Percentiles rank a stretch among this genome's conserved stretches.
These are phyloP conservation scores for Helostoma temminkii DNA, from an alignment of 2,797 vertebrate genomes.

Conservation along the genomic window DNA sequence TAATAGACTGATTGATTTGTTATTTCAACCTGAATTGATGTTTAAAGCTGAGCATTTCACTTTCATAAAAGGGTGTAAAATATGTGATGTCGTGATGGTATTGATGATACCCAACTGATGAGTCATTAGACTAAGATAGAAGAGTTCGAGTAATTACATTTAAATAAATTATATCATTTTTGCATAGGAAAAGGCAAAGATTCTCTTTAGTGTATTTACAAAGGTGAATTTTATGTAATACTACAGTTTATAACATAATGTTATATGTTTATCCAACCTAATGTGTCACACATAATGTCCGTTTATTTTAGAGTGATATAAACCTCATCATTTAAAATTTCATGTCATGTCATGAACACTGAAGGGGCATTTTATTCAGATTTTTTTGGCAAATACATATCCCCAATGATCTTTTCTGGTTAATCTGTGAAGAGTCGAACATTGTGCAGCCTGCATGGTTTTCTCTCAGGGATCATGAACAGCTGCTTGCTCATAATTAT, in stretches of 20 bases:
- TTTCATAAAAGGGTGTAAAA: slow-evolving; percentile 52
- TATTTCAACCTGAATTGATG: slow-evolving; percentile 36
- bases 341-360: slow-evolving; percentile 65
- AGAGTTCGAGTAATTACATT: slow-evolving; percentile 14
- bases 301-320: slow-evolving; percentile 70
- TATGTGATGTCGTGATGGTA: slow-evolving; percentile 29
- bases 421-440: slow-evolving; percentile 81
- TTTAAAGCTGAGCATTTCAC: slow-evolving; percentile 26
- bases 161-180: slow-evolving; percentile 43
- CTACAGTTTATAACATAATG: too few relatives aligned
- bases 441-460: slow-evolving; percentile 87
- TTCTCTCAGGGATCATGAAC: slow-evolving; percentile 92
- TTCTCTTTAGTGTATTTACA: slow-evolving; percentile 59
- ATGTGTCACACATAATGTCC: slow-evolving; percentile 69
- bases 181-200: slow-evolving; percentile 21
- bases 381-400: slow-evolving; percentile 81
- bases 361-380: slow-evolving; percentile 76
- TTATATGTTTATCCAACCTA: slow-evolving; percentile 67
- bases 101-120: slow-evolving; percentile 48
- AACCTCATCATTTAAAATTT: slow-evolving; percentile 68
- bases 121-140: slow-evolving; percentile 47
- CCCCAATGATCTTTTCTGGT: slow-evolving; percentile 84
- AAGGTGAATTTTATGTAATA: slow-evolving; percentile 46
- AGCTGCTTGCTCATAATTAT: slow-evolving; percentile 99
- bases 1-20: slow-evolving; percentile 48